Evolutionary conservation across 2,797 vertebrate genomes (phyloP), one percentile per base, ranked within the genome.

Genomic region (Coendou prehensilis): DNA sequence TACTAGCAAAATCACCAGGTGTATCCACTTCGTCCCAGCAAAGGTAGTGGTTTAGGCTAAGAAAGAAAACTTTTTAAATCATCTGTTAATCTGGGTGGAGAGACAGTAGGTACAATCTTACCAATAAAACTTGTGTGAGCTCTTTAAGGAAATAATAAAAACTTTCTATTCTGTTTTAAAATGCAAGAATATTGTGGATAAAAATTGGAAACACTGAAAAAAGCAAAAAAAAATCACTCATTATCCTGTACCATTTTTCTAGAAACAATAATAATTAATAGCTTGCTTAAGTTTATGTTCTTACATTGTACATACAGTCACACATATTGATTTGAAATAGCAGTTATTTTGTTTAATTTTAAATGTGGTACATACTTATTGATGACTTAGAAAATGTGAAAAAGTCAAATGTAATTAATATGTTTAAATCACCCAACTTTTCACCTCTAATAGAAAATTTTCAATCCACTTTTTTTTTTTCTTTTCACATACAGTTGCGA

Each of bases 331-430:
- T 75, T 67, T 37, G 22, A 30, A 87, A 82, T 50, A 73, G 26
- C 71, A 73, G 78, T 63, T 89, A 56, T 73, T 85, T 75, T 81
- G 11, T 69, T 90, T 96, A 69, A 84, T 69, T 61, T 75, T 56
- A 50, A 61, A 82, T 59, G 63, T 73, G 50, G 41, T 10, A 45
- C 11, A 17, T 50, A 41, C 50, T 82, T 69, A 79, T 13, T 6
- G 20, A 93, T 76, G 54, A 71, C 28, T 73, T 87, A 69, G 64
- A 86, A 79, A 89, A 78, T n/a, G 10, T 8, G 59, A 63, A 88
- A 69, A 67, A 20, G 28, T 64, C 57, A 95, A 80, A 87, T 56
- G 28, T 69, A 47, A 89, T 20, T 57, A 15, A n/a, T 67, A n/a
- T 78, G 20, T 76, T 45, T 41, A 83, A 84, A 59, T 83, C 14